phyloP scores from a whole-genome alignment of 1,140 invertebrate genomes.

The Zaprionus ghesquierei region DNA sequence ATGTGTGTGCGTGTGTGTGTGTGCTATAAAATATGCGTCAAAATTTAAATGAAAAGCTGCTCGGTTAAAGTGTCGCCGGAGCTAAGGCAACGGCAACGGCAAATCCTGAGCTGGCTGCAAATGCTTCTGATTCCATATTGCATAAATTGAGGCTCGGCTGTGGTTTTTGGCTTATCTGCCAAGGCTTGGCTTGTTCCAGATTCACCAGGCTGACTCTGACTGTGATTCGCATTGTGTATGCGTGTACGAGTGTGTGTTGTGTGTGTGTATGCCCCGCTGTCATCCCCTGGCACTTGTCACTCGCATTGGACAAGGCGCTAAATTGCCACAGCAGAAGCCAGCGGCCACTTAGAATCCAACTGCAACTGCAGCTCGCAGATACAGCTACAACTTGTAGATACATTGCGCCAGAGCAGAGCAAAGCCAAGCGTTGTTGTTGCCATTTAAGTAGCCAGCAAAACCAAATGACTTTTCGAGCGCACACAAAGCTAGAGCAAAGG shows the following conservation, averaged over 20 bases:
- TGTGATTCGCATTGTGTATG: not conserved
- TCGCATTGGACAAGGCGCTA: conserved; percentile 56
- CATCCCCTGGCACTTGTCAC: conserved; percentile 22
- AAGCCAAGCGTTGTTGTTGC: conserved; percentile 40
- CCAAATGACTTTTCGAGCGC: conserved; percentile 33
- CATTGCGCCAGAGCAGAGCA: conserved; percentile 45
- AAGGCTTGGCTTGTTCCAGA: conserved; percentile 23
- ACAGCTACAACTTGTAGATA: conserved; percentile 7
- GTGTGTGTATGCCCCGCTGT: conserved; percentile 12
- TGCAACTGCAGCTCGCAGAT: conserved; percentile 1
- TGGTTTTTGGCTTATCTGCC: conserved; percentile 55
- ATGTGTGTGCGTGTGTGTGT: not conserved
- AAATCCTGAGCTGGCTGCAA: not conserved
- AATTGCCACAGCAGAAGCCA: conserved; percentile 45
- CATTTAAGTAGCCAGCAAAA: conserved; percentile 54
- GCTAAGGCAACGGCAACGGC: conserved; percentile 2
- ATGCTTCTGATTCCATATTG: conserved; percentile 10
- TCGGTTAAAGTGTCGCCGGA: conserved; percentile 22
- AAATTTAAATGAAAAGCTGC: conserved; percentile 70
- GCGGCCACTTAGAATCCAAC: conserved; percentile 30
- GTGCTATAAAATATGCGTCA: conserved; percentile 67
- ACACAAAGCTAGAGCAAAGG: not conserved
- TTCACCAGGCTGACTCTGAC: conserved; percentile 17
- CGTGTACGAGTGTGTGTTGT: conserved; percentile 20
- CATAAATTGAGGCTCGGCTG: conserved; percentile 55